Percentiles rank a stretch among this genome's conserved stretches.
These are phyloP conservation scores for Clinocottus analis DNA, from an alignment of 2,113 vertebrate species.

Conservation along the genomic window DNA sequence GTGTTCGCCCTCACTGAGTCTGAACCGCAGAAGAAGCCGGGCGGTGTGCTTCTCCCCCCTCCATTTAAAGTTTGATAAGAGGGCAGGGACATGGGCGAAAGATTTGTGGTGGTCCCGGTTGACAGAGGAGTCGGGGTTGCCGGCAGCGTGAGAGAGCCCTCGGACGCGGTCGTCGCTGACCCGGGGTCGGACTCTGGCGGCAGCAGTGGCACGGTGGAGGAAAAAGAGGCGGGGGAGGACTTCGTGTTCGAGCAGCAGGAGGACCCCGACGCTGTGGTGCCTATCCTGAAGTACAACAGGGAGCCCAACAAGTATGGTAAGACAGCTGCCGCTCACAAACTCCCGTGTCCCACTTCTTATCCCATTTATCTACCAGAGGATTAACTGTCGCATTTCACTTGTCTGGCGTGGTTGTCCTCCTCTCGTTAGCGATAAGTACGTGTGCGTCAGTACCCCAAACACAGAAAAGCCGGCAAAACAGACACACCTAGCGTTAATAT, in stretches of 20 bases:
- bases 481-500: too few species aligned
- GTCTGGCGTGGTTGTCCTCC: neutral
- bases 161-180: conserved; percentile 41
- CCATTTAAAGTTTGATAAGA: conserved; percentile 1
- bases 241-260: conserved; percentile 55
- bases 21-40: conserved; percentile 12
- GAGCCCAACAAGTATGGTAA: conserved; percentile 86
- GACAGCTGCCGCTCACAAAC: conserved; percentile 26
- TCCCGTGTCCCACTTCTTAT: conserved; percentile 61
- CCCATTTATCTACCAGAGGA: conserved; percentile 42
- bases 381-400: conserved; percentile 33
- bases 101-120: conserved; percentile 84
- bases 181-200: conserved; percentile 43
- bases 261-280: conserved; percentile 67
- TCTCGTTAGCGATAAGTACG: neutral
- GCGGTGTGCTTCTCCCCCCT: neutral
- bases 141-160: conserved; percentile 22
- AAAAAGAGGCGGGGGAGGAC: conserved; percentile 29
- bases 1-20: conserved; percentile 1
- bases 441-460: neutral
- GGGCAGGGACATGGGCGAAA: conserved; percentile 75
- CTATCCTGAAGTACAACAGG: conserved; percentile 83
- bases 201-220: neutral
- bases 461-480: neutral
- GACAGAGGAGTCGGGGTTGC: conserved; percentile 33